These are phyloP conservation scores for Prorops nasuta DNA, from an alignment of 1,140 invertebrate species.

Conservation along the genomic window DNA sequence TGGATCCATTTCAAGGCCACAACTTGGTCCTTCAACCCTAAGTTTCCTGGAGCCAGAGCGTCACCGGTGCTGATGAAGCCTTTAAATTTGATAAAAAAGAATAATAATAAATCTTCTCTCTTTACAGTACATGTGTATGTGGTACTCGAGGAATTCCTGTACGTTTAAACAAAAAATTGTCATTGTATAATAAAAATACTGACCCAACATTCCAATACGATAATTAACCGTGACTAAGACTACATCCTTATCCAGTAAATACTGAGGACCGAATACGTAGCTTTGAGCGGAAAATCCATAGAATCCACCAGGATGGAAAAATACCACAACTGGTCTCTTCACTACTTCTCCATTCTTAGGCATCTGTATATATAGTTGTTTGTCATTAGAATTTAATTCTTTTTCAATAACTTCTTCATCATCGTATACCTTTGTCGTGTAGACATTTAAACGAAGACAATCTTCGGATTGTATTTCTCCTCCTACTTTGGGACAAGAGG, in stretches of 20 bases:
- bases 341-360: background rate
- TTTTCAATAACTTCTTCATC: too few relatives aligned
- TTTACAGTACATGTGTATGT: too few relatives aligned
- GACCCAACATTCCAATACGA: conserved; percentile 62
- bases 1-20: conserved; percentile 64
- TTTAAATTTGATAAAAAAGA: too few relatives aligned
- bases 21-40: conserved; percentile 69
- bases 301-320: conserved; percentile 58
- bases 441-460: conserved; percentile 79
- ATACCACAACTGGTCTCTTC: conserved; percentile 52
- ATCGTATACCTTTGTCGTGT: conserved; percentile 64
- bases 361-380: background rate
- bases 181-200: background rate
- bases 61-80: conserved; percentile 39
- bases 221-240: conserved; percentile 73
- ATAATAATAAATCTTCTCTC: too few relatives aligned
- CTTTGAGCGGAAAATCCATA: conserved; percentile 54
- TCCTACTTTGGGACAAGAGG: conserved; percentile 24
- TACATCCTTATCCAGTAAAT: conserved; percentile 64
- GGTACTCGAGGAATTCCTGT: too few relatives aligned
- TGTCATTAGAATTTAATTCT: too few relatives aligned
- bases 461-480: conserved; percentile 58
- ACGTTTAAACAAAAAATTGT: background rate
- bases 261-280: conserved; percentile 60
- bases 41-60: conserved; percentile 61